These are phyloP conservation scores for Onthophagus taurus DNA, from an alignment of 1,140 invertebrate species.

Conservation along the genomic window DNA sequence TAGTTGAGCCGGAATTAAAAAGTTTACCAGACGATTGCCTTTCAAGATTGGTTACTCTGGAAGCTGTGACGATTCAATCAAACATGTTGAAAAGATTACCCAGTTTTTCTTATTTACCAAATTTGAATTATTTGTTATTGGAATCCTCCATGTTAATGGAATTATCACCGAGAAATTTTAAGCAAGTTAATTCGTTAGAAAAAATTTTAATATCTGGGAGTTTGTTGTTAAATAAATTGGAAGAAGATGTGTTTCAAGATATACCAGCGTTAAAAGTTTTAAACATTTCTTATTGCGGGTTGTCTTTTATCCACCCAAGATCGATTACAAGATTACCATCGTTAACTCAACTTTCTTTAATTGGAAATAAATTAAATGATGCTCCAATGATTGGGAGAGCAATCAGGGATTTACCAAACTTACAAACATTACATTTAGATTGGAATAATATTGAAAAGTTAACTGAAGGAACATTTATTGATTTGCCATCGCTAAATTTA, in stretches of 20 bases:
- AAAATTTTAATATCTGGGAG: slow-evolving; percentile 66
- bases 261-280: slow-evolving; percentile 61
- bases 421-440: slow-evolving; percentile 56
- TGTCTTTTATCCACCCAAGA: slow-evolving; percentile 70
- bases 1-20: slow-evolving; percentile 71
- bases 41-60: slow-evolving; percentile 60
- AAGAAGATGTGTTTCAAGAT: slow-evolving; percentile 63
- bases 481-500: slow-evolving; percentile 59
- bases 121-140: slow-evolving; percentile 55
- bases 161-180: slow-evolving; percentile 61
- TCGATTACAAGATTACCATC: slow-evolving; percentile 60
- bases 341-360: slow-evolving; percentile 59
- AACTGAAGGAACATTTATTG: slow-evolving; percentile 68
- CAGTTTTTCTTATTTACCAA: slow-evolving; percentile 52
- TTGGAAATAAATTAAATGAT: slow-evolving; percentile 62
- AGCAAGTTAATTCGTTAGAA: slow-evolving; percentile 60
- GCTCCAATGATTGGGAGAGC: slow-evolving; percentile 69
- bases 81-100: slow-evolving; percentile 62
- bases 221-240: slow-evolving; percentile 51
- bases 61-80: slow-evolving; percentile 73
- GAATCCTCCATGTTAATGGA: slow-evolving; percentile 60
- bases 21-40: slow-evolving; percentile 69
- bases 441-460: slow-evolving; percentile 60
- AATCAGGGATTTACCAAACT: slow-evolving; percentile 58
- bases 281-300: slow-evolving; percentile 68